Conservation (phyloP, 1,140 invertebrate genomes). For the Calephelis nemesis region DNA sequence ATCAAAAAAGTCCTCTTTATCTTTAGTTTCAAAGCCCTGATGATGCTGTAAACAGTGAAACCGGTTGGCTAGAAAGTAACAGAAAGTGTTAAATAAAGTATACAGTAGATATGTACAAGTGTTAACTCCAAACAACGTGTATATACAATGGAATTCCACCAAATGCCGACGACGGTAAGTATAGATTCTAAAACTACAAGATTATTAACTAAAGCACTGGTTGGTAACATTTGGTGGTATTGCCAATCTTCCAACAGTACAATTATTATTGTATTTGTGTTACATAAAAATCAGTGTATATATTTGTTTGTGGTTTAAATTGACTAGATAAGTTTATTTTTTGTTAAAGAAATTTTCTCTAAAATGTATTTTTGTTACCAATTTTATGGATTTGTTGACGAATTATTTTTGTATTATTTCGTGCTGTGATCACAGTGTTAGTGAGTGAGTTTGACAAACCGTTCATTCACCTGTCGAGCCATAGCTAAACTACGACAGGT, state of each 20-base stretch:
- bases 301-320: conserved; percentile 15
- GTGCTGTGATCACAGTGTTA: background rate
- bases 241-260: background rate
- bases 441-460: conserved; percentile 1
- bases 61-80: too few species aligned
- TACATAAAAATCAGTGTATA: conserved; percentile 15
- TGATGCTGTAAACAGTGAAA: too few species aligned
- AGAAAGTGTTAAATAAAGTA: too few species aligned
- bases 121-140: too few species aligned
- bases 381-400: conserved; percentile 12
- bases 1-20: too few species aligned
- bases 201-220: background rate
- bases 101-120: too few species aligned
- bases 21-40: too few species aligned
- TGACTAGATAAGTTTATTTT: conserved; percentile 18
- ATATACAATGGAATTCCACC: too few species aligned
- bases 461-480: too few species aligned
- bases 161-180: too few species aligned
- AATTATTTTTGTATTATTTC: background rate
- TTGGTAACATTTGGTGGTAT: background rate
- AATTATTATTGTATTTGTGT: conserved; percentile 1
- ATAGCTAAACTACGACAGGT: too few species aligned
- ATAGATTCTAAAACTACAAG: too few species aligned
- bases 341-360: conserved; percentile 16
- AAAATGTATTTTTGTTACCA: conserved; percentile 17